These are phyloP conservation scores for Drosophila mettleri DNA, from an alignment of 2,888 invertebrate species.

Conservation along the genomic window DNA sequence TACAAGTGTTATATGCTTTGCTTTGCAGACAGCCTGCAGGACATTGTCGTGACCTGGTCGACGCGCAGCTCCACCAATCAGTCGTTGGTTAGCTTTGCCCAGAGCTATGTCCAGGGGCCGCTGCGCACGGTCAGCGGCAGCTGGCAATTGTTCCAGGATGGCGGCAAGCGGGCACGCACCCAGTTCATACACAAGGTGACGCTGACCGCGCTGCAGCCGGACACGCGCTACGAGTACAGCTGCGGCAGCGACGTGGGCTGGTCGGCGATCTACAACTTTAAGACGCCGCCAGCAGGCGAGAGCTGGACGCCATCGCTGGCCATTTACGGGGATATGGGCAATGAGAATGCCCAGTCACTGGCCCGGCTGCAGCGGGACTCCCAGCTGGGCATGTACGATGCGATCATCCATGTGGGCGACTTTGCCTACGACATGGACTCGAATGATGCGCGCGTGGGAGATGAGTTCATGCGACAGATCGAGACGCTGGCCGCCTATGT, in stretches of 20 bases:
- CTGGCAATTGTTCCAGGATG: slow-evolving; percentile 89
- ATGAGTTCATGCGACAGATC: slow-evolving; percentile 96
- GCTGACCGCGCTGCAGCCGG: slow-evolving; percentile 87
- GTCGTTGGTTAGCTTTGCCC: slow-evolving; percentile 91
- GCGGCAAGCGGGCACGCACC: slow-evolving; percentile 87
- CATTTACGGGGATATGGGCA: slow-evolving; percentile 97
- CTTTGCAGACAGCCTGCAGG: slow-evolving; percentile 87
- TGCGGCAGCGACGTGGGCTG: slow-evolving; percentile 92
- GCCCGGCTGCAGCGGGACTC: slow-evolving; percentile 93
- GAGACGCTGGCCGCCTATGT: slow-evolving; percentile 94
- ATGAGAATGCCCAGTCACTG: slow-evolving; percentile 94
- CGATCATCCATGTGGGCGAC: slow-evolving; percentile 96
- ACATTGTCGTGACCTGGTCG: slow-evolving; percentile 93
- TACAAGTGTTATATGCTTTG: background rate
- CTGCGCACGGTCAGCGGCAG: slow-evolving; percentile 86
- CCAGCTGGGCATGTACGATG: slow-evolving; percentile 92
- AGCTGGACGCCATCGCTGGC: slow-evolving; percentile 93
- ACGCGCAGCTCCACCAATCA: slow-evolving; percentile 89
- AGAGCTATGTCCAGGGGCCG: slow-evolving; percentile 83
- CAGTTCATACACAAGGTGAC: slow-evolving; percentile 92
- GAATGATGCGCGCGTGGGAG: slow-evolving; percentile 92
- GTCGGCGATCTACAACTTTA: slow-evolving; percentile 92
- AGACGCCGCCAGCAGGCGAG: slow-evolving; percentile 88
- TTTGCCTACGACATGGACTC: slow-evolving; percentile 97
- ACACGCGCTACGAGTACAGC: slow-evolving; percentile 91